Evolutionary conservation across 2,797 vertebrate species (phyloP).

Genomic region (Pseudotriccus pelzelni): DNA sequence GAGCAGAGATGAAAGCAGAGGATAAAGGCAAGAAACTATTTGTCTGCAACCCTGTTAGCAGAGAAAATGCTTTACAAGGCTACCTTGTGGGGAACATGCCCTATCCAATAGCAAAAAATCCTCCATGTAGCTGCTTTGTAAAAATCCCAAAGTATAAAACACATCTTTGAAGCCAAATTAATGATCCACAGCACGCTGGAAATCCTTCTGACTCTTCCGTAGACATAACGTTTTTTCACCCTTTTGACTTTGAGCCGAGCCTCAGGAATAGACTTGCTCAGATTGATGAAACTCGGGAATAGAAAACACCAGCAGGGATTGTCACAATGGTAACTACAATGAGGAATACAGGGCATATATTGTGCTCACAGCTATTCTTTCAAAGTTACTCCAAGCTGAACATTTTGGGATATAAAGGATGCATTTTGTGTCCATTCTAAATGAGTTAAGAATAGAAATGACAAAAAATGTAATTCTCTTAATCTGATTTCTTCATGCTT

Average conservation of each 20-base stretch:
- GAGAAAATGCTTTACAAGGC: slow-evolving; percentile 26
- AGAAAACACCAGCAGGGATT: slow-evolving; percentile 28
- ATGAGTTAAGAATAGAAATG: not conserved
- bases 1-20: slow-evolving; percentile 15
- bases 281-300: not conserved
- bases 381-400: not conserved
- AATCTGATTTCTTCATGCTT: not conserved
- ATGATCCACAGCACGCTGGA: slow-evolving; percentile 1
- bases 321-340: slow-evolving; percentile 1
- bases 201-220: not conserved
- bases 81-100: not conserved
- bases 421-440: not conserved
- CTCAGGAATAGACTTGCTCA: slow-evolving; percentile 17
- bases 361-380: not conserved
- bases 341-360: not conserved
- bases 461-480: not conserved
- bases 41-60: not conserved
- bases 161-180: slow-evolving; percentile 37
- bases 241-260: slow-evolving; percentile 29
- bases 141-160: slow-evolving; percentile 23
- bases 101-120: not conserved
- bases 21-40: slow-evolving; percentile 26
- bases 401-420: not conserved
- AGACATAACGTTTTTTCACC: slow-evolving; percentile 12
- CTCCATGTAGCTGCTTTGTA: slow-evolving; percentile 1